A percentile compares a stretch with the other conserved stretches of the same genome.
Conservation (phyloP, 2,888 invertebrate species). For the Darwinula stevensoni region DNA sequence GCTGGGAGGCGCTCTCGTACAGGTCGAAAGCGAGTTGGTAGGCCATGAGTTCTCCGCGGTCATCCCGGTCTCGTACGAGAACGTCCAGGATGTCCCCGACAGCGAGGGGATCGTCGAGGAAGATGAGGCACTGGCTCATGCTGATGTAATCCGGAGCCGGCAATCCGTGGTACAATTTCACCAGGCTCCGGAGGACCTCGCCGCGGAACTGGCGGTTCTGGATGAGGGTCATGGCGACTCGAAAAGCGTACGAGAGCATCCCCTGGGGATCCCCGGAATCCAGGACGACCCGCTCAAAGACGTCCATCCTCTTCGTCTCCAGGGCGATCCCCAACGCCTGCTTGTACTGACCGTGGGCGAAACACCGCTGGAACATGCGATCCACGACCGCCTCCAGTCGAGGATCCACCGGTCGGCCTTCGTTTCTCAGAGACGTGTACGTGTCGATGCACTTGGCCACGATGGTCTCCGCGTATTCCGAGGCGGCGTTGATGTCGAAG, state of each 20-base stretch:
- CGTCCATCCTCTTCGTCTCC: conserved; percentile 88
- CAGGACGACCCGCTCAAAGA: conserved; percentile 70
- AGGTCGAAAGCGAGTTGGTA: conserved; percentile 97
- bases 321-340: conserved; percentile 88
- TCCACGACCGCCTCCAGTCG: conserved; percentile 69
- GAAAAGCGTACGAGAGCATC: conserved; percentile 76
- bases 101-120: conserved; percentile 69
- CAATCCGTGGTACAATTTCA: conserved; percentile 59
- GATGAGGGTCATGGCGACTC: conserved; percentile 85
- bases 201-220: conserved; percentile 80
- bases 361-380: conserved; percentile 82
- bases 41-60: conserved; percentile 37
- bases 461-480: conserved; percentile 87
- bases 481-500: conserved; percentile 74
- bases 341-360: conserved; percentile 75
- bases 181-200: conserved; percentile 57
- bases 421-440: conserved; percentile 29
- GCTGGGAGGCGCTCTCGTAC: conserved; percentile 95
- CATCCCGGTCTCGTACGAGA: conserved; percentile 39
- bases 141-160: conserved; percentile 76
- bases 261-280: conserved; percentile 64
- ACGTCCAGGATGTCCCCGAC: conserved; percentile 78
- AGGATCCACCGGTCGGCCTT: conserved; percentile 15
- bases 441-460: conserved; percentile 92
- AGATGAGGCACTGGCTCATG: conserved; percentile 92